A percentile compares a stretch with the other conserved stretches of the same genome.
phyloP scores from a whole-genome alignment of 1,140 invertebrate genomes.

The Drosophila ambigua region DNA sequence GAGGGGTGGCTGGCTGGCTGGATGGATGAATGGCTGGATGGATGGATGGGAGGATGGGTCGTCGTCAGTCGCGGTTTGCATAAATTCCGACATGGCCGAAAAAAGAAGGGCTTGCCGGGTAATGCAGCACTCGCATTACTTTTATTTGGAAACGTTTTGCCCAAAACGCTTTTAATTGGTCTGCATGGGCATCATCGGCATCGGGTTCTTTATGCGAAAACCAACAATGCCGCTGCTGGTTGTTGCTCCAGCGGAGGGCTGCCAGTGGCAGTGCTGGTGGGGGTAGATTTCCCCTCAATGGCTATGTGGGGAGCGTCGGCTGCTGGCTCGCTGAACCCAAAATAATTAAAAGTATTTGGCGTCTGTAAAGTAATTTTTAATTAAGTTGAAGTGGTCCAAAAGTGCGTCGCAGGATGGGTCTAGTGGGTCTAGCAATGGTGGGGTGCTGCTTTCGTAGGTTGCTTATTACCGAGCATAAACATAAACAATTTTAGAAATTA shows the following conservation, averaged over 20 bases:
- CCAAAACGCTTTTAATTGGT: constrained; percentile 44
- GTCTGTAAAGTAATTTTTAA: constrained; percentile 83
- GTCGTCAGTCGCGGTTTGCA: constrained; percentile 48
- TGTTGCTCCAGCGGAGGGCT: constrained; percentile 19
- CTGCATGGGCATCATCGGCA: constrained; percentile 47
- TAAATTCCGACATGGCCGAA: constrained; percentile 29
- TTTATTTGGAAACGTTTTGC: constrained; percentile 48
- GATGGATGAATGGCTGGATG: no score
- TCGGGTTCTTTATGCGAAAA: constrained; percentile 49
- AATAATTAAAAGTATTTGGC: constrained; percentile 82
- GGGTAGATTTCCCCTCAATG: neutral
- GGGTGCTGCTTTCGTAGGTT: constrained; percentile 45
- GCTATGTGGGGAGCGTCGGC: neutral
- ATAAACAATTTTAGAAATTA: constrained; percentile 82
- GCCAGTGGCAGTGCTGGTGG: constrained; percentile 3
- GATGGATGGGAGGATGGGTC: constrained; percentile 2
- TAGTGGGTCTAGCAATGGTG: neutral
- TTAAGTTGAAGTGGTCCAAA: constrained; percentile 78
- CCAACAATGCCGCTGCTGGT: constrained; percentile 29
- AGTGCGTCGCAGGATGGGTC: constrained; percentile 42
- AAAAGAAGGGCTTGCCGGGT: constrained; percentile 31
- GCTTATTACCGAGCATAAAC: constrained; percentile 79
- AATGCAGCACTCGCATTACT: constrained; percentile 48
- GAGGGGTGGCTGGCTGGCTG: neutral
- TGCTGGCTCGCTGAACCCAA: constrained; percentile 67